Conservation (phyloP, 2,797 vertebrate genomes). For the Esox lucius region DNA sequence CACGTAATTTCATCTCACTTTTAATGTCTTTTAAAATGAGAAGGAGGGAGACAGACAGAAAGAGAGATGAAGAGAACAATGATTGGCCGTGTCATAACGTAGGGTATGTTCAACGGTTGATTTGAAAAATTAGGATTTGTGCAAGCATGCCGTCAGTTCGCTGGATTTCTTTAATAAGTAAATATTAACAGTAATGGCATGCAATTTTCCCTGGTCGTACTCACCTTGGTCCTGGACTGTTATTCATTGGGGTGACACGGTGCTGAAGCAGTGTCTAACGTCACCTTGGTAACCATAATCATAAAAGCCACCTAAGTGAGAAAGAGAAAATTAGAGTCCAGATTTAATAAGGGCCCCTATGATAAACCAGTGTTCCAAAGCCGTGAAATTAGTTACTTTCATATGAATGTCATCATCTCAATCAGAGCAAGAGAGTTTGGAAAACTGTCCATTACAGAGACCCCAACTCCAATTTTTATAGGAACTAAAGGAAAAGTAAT, state of each 20-base stretch:
- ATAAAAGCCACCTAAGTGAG: slow-evolving; percentile 62
- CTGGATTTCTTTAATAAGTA: slow-evolving; percentile 69
- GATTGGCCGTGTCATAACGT: slow-evolving; percentile 50
- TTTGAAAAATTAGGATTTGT: slow-evolving; percentile 75
- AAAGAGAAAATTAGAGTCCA: slow-evolving; percentile 71
- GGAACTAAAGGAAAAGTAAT: slow-evolving; percentile 51
- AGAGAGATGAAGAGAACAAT: background rate
- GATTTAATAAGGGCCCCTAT: slow-evolving; percentile 74
- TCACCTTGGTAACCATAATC: slow-evolving; percentile 78
- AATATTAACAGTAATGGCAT: slow-evolving; percentile 82
- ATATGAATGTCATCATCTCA: slow-evolving; percentile 48
- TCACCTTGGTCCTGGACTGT: slow-evolving; percentile 60
- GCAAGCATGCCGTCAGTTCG: slow-evolving; percentile 56
- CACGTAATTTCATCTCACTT: slow-evolving; percentile 20
- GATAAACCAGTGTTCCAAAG: slow-evolving; percentile 69
- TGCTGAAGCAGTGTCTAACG: slow-evolving; percentile 66
- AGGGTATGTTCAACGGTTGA: slow-evolving; percentile 66
- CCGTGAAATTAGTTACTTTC: slow-evolving; percentile 60
- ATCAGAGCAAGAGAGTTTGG: slow-evolving; percentile 58
- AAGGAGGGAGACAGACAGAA: background rate
- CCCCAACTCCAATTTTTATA: slow-evolving; percentile 43
- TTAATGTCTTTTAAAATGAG: slow-evolving; percentile 22
- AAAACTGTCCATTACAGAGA: slow-evolving; percentile 60
- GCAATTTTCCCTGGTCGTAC: slow-evolving; percentile 69
- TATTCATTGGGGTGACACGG: slow-evolving; percentile 73